Evolutionary conservation across 2,888 invertebrate species (phyloP).

Genomic region (Mesorhabditis belari): DNA sequence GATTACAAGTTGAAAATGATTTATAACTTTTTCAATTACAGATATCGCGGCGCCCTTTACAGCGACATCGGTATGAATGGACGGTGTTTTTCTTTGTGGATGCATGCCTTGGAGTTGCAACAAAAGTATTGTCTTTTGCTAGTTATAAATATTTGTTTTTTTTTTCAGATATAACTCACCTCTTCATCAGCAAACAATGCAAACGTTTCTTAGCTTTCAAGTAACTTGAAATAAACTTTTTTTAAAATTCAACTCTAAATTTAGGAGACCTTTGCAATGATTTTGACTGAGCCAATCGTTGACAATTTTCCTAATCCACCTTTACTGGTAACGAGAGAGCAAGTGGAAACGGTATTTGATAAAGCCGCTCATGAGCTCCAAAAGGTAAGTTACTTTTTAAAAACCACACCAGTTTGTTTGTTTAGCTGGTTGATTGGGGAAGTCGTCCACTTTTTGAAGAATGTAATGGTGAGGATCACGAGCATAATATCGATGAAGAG

Average conservation of each 20-base stretch:
- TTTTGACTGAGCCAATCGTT: slow-evolving; percentile 70
- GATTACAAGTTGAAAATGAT: background rate
- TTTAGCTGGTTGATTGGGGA: slow-evolving; percentile 20
- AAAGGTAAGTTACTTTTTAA: slow-evolving; percentile 4
- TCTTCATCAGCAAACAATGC: background rate
- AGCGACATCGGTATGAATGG: slow-evolving; percentile 64
- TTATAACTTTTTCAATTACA: background rate
- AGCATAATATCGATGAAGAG: slow-evolving; percentile 16
- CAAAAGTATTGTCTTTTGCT: slow-evolving; percentile 20
- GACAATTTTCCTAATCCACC: too few species aligned
- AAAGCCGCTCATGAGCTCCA: slow-evolving; percentile 23
- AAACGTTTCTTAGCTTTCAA: background rate
- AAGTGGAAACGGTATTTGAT: slow-evolving; percentile 13
- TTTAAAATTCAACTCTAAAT: too few species aligned
- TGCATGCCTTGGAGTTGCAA: slow-evolving; percentile 69
- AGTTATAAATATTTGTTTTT: background rate
- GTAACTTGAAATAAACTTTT: background rate
- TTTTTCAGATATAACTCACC: background rate
- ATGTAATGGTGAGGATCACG: slow-evolving; percentile 15
- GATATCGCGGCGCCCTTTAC: slow-evolving; percentile 87
- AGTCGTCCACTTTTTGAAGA: slow-evolving; percentile 14
- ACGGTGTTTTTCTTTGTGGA: slow-evolving; percentile 83
- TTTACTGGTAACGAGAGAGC: slow-evolving; percentile 67
- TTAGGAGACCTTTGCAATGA: background rate
- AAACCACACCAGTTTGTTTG: background rate